Conservation (phyloP, 1,140 invertebrate species). For the Zaprionus taronus region DNA sequence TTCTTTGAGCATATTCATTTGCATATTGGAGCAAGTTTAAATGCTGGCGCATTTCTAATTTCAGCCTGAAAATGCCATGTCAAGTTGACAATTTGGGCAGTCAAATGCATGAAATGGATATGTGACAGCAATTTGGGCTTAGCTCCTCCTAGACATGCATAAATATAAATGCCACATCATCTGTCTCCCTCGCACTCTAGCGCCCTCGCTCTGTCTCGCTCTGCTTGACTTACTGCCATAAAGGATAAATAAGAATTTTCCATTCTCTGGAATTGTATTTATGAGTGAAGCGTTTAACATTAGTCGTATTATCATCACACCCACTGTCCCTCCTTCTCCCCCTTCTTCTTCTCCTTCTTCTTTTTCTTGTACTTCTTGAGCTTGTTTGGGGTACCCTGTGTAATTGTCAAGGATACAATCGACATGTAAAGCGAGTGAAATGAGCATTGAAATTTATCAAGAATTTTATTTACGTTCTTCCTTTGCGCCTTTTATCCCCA, state of each 20-base stretch:
- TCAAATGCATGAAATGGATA: constrained; percentile 67
- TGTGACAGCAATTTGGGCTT: constrained; percentile 52
- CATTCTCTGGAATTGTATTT: constrained; percentile 27
- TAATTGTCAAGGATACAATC: constrained; percentile 20
- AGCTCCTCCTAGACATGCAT: constrained; percentile 24
- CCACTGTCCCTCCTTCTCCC: neutral
- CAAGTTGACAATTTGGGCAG: constrained; percentile 75
- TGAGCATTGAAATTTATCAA: neutral
- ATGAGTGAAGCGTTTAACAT: constrained; percentile 28
- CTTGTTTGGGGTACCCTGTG: neutral
- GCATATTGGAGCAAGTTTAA: constrained; percentile 61
- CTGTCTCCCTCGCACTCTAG: neutral
- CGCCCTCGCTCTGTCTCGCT: neutral
- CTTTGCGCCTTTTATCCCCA: neutral
- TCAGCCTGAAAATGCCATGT: constrained; percentile 63
- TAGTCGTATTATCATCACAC: constrained; percentile 13
- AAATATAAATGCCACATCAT: constrained; percentile 33
- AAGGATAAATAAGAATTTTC: constrained; percentile 26
- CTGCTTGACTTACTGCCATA: constrained; percentile 35
- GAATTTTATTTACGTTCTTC: constrained; percentile 14
- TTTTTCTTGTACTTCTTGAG: neutral
- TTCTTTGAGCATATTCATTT: constrained; percentile 57
- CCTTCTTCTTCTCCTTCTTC: neutral
- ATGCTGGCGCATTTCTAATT: constrained; percentile 78
- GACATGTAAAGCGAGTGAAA: neutral